Evolutionary conservation across 2,797 vertebrate species (phyloP).

Genomic region (Sternarchorhynchus goeldii): DNA sequence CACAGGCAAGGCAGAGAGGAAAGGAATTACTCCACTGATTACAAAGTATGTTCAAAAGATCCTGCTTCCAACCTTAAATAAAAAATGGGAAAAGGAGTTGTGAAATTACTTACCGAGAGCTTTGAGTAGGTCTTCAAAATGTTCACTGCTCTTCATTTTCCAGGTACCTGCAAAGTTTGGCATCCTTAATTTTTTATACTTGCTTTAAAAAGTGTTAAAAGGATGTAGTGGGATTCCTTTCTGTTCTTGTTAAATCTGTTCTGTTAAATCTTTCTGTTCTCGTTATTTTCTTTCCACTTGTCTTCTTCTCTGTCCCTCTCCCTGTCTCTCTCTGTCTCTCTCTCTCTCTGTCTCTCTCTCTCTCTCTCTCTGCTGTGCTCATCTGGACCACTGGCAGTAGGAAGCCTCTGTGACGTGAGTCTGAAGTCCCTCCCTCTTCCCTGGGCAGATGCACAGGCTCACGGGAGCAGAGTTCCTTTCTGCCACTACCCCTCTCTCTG

Average conservation of each 20-base stretch:
- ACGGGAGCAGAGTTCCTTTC: slow-evolving; percentile 36
- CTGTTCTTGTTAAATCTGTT: neutral
- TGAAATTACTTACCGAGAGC: slow-evolving; percentile 82
- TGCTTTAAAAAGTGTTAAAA: slow-evolving; percentile 27
- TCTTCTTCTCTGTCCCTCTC: slow-evolving; percentile 48
- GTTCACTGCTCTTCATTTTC: slow-evolving; percentile 97
- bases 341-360: slow-evolving; percentile 49
- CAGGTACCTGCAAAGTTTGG: slow-evolving; percentile 91
- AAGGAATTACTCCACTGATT: slow-evolving; percentile 43
- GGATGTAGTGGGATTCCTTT: neutral
- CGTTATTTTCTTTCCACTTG: slow-evolving; percentile 26
- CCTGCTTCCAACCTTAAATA: slow-evolving; percentile 7
- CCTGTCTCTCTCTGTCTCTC: slow-evolving; percentile 39
- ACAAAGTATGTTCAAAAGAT: slow-evolving; percentile 5
- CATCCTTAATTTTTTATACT: slow-evolving; percentile 70
- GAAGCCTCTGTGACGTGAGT: slow-evolving; percentile 64
- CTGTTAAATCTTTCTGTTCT: neutral
- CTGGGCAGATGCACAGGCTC: slow-evolving; percentile 49
- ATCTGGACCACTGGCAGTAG: slow-evolving; percentile 56
- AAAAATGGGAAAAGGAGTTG: neutral
- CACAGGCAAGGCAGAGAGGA: slow-evolving; percentile 27
- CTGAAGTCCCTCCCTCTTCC: slow-evolving; percentile 51
- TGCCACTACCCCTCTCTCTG: slow-evolving; percentile 30
- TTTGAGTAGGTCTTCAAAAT: slow-evolving; percentile 95
- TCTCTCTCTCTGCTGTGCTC: slow-evolving; percentile 37